Evolutionary conservation across 2,113 vertebrate species (phyloP), one percentile per base, ranked within the genome.

Genomic region (Antigone vipio): DNA sequence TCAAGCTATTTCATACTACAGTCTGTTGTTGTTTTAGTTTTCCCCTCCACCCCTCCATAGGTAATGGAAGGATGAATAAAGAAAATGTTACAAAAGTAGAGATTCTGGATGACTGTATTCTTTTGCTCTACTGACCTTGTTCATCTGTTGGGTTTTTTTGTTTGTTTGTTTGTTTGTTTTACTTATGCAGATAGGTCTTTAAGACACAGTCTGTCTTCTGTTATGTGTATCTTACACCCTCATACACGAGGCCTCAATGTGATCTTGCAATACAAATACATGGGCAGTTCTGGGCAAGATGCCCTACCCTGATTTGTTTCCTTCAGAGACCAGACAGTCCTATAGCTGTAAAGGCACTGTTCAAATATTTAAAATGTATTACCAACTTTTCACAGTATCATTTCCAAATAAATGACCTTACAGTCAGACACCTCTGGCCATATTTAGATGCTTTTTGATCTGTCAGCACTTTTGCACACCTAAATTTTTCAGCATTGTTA

Each of bases 281-380:
- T 1, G 2, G 49, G 20, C 55, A 63, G 13, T 76, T 83, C 63
- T 69, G 35, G 64, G 64, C 59, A 80, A 59, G 47, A 17, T 77
- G 34, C 63, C 53, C 50, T 32, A 24, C 24, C 26, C 42, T 67
- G 47, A 76, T 85, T 64, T 81, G 26, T 81, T 93, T 91, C 55
- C 38, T 53, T 95, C 86, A 72, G 73, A 73, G 35, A 66, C 7
- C 63, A 76, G 75, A 86, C 34, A 94, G 60, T 86, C 68, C 85
- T 52, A 35, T 19, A 90, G 79, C 71, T 92, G 88, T 77, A 96
- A 94, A 95, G 95, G 92, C 92, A 96, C 79, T 87, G 76, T 69
- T 97, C 88, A 93, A n/a, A 75, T 68, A 40, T 81, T 84, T 84
- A 92, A 89, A 79, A 53, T 2, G 1, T 32, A 24, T 69, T 59